Evolutionary conservation across 2,797 vertebrate species (phyloP), one percentile per base, ranked within the genome.

Genomic region (Microctenopoma lineatum): DNA sequence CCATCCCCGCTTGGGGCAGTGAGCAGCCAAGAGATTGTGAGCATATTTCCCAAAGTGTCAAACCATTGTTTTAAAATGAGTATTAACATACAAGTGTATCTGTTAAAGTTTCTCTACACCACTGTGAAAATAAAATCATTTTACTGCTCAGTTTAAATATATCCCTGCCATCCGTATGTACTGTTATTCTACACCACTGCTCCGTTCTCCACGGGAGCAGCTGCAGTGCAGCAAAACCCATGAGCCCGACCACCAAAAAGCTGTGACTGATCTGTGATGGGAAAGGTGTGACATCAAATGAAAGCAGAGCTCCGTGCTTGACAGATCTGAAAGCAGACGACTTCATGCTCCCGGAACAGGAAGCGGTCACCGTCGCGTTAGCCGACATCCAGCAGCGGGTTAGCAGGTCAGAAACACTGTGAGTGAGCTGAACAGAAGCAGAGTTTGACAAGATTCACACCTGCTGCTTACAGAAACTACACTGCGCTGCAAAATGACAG

Each of bases 211-310:
- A 18, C 32, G 42, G 59, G 58, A 36, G 13, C 16, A 48, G n/a
- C 51, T 66, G 41, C 32, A 45, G 59, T 18, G 29, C 25, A n/a
- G 25, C 7, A 21, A 53, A 44, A 27, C 52, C 12, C 10, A 39
- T 52, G 18, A 59, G 54, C 13, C 59, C 52, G 46, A 61, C 34
- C 46, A 39, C 27, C 26, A 34, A 8, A 59, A 39, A 56, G 16
- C 46, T 27, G 3, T 39, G 13, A 45, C 4, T 52, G 29, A 61
- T 58, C 29, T 46, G 48, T 34, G 25, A 42, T 53, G 12, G 50
- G 36, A 70, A 51, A 57, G 39, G 51, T 73, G 61, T 52, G 26
- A 53, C 7, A 15, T 32, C 47, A 74, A 41, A 61, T 44, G 42
- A 72, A 26, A 52, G 38, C 56, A 25, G 21, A n/a, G 38, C 11